These are phyloP conservation scores for Acleris emargana DNA, from an alignment of 2,888 invertebrate species.

Conservation along the genomic window DNA sequence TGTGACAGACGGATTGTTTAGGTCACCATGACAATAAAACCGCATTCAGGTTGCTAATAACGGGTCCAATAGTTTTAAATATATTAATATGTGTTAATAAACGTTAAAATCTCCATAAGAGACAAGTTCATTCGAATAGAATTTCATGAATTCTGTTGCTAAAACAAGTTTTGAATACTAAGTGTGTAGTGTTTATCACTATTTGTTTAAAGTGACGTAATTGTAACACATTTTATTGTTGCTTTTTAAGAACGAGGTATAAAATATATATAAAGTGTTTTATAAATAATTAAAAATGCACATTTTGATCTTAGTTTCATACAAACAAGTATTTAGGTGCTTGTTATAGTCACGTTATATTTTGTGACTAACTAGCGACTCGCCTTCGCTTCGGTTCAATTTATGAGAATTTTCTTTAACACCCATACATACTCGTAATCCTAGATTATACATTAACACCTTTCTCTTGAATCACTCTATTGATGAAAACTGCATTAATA, in stretches of 20 bases:
- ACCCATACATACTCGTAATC: too few relatives aligned
- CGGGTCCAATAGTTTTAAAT: not conserved
- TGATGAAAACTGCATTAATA: too few relatives aligned
- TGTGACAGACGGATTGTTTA: constrained; percentile 28
- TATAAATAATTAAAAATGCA: too few relatives aligned
- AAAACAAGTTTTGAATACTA: constrained; percentile 6
- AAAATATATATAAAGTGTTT: too few relatives aligned
- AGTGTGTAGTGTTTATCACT: not conserved
- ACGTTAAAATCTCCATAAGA: not conserved
- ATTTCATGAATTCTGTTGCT: not conserved
- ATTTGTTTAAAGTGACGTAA: constrained; percentile 3
- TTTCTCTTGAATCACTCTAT: too few relatives aligned
- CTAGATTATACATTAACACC: too few relatives aligned
- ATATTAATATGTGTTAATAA: not conserved
- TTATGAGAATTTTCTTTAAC: too few relatives aligned
- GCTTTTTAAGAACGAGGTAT: not conserved
- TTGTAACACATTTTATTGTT: not conserved
- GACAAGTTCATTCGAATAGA: constrained; percentile 5
- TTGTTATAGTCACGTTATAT: not conserved
- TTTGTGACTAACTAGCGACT: too few relatives aligned
- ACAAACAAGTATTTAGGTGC: too few relatives aligned
- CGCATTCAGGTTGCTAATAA: constrained; percentile 5
- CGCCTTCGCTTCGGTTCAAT: too few relatives aligned
- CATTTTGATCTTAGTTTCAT: too few relatives aligned
- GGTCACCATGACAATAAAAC: constrained; percentile 22